phyloP scores from a whole-genome alignment of 2,888 invertebrate species.

The Amiota minor region DNA sequence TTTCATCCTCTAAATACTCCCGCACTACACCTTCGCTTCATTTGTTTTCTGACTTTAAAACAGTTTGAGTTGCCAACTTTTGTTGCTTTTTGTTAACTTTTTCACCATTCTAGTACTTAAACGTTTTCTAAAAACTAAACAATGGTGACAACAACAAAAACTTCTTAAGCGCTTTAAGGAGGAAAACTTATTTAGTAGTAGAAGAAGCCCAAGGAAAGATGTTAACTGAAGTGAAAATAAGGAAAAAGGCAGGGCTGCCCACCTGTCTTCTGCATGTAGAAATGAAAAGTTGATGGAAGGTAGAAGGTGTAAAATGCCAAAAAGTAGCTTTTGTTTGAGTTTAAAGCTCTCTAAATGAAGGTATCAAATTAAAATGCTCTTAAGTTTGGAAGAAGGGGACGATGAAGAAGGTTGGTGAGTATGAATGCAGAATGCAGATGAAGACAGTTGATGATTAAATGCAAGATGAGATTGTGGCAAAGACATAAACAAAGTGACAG shows the following conservation, averaged over 20 bases:
- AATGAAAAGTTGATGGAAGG: background rate
- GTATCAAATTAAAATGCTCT: constrained; percentile 64
- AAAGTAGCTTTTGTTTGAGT: constrained; percentile 58
- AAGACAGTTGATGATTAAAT: background rate
- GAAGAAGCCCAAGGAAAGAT: background rate
- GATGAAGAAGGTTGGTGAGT: background rate
- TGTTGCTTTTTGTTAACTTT: too few species aligned
- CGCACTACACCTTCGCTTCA: too few species aligned
- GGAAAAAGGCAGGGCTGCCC: background rate
- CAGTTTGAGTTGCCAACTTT: too few species aligned
- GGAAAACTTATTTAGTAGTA: background rate
- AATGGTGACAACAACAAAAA: background rate
- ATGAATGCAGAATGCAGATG: background rate
- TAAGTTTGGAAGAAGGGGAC: background rate
- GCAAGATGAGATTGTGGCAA: background rate
- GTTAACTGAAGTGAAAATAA: background rate
- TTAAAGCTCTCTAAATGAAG: constrained; percentile 58
- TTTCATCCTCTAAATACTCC: too few species aligned
- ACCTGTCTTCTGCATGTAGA: background rate
- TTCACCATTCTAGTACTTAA: too few species aligned
- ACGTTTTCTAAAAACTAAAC: too few species aligned
- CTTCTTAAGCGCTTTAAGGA: constrained; percentile 10
- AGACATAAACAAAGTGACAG: constrained; percentile 5
- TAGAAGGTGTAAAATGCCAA: background rate
- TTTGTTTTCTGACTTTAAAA: too few species aligned